phyloP scores from a whole-genome alignment of 2,113 vertebrate species.

The Sapajus apella region DNA sequence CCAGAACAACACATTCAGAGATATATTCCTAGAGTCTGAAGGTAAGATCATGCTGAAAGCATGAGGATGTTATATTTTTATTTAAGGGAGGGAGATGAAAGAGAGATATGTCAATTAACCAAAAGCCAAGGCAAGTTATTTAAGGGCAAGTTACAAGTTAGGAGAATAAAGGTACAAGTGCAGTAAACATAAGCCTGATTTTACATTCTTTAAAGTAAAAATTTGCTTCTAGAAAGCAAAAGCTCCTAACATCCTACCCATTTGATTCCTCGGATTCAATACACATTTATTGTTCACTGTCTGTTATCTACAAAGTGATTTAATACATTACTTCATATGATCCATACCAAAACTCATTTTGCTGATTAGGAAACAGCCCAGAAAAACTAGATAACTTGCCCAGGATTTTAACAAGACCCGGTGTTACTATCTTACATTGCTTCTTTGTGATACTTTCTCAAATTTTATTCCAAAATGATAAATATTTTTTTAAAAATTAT shows the following conservation, averaged over 20 bases:
- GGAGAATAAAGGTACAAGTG: background rate
- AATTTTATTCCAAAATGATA: background rate
- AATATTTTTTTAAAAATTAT: background rate
- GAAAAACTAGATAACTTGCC: background rate
- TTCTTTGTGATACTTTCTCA: background rate
- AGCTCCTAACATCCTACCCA: background rate
- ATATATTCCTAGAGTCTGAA: background rate
- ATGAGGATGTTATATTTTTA: background rate
- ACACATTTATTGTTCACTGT: background rate
- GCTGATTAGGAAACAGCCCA: slow-evolving; percentile 42
- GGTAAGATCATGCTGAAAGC: background rate
- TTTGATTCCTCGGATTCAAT: background rate
- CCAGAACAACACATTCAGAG: background rate
- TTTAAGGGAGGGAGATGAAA: background rate
- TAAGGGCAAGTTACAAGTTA: background rate
- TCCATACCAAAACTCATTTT: background rate
- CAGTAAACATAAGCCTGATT: background rate
- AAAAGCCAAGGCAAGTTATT: background rate
- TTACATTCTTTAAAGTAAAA: background rate
- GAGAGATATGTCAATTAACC: background rate
- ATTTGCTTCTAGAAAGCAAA: background rate
- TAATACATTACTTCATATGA: slow-evolving; percentile 13
- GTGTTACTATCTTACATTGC: background rate
- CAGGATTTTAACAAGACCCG: background rate
- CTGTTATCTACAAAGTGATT: background rate